A percentile compares a stretch with the other conserved stretches of the same genome.
Conservation (phyloP, 1,140 invertebrate genomes). For the Macrobrachium nipponense region DNA sequence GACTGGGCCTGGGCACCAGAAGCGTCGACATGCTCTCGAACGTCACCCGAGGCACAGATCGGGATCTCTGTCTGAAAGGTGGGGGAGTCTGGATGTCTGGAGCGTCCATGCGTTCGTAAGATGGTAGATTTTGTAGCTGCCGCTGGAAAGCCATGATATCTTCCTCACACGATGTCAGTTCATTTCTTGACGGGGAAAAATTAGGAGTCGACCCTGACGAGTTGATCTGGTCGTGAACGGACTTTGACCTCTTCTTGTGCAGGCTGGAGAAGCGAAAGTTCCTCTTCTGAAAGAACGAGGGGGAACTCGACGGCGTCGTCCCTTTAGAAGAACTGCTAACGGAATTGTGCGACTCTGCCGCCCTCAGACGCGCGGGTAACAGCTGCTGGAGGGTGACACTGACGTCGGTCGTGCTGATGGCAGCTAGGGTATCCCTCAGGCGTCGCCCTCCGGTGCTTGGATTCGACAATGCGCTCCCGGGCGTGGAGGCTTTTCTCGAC, state of each 20-base stretch:
- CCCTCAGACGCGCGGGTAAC: constrained; percentile 44
- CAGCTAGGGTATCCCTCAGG: constrained; percentile 65
- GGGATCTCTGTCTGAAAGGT: constrained; percentile 69
- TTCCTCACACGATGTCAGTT: constrained; percentile 67
- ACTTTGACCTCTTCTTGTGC: constrained; percentile 65
- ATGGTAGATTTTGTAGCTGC: constrained; percentile 72
- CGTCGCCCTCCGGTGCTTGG: constrained; percentile 4
- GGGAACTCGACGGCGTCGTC: constrained; percentile 59
- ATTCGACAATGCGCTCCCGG: not conserved
- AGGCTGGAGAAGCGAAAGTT: constrained; percentile 66
- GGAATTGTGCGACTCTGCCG: constrained; percentile 50
- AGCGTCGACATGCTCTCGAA: constrained; percentile 70
- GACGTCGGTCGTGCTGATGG: constrained; percentile 63
- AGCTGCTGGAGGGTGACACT: constrained; percentile 58
- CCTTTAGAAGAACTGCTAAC: constrained; percentile 56
- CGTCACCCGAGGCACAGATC: constrained; percentile 72
- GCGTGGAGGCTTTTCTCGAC: constrained; percentile 37
- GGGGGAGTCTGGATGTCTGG: constrained; percentile 66
- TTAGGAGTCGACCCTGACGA: constrained; percentile 61
- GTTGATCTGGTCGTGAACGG: constrained; percentile 62
- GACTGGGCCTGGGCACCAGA: constrained; percentile 66
- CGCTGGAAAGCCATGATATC: constrained; percentile 73
- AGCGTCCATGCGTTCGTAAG: constrained; percentile 67
- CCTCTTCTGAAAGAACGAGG: constrained; percentile 58
- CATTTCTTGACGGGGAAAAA: constrained; percentile 41